Evolutionary conservation across 2,113 vertebrate genomes (phyloP).

Genomic region (Toxotes chatareus): DNA sequence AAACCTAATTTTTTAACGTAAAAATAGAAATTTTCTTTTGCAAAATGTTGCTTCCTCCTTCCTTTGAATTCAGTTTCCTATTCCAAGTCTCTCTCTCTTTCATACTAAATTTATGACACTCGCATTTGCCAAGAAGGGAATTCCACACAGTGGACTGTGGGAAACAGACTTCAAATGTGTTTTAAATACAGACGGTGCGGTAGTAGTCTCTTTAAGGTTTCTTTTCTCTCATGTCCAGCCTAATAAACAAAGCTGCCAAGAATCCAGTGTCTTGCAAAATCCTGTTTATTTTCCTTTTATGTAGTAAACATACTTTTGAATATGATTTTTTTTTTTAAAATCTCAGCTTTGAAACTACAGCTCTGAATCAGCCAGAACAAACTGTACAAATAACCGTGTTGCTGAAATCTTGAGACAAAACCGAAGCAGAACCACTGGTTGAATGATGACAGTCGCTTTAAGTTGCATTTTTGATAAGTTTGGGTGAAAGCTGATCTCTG

Average conservation of each 20-base stretch:
- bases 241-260: constrained; percentile 62
- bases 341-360: not conserved
- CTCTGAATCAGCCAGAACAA: not conserved
- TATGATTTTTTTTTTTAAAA: not conserved
- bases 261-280: not conserved
- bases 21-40: constrained; percentile 9
- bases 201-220: constrained; percentile 32
- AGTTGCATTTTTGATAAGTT: not conserved
- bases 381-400: not conserved
- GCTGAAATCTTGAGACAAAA: accelerated
- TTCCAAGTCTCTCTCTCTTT: constrained; percentile 11
- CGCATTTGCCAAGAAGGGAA: constrained; percentile 54
- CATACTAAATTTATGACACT: constrained; percentile 48
- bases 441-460: not conserved
- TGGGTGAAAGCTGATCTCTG: too few species aligned
- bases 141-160: constrained; percentile 58
- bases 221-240: constrained; percentile 43
- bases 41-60: constrained; percentile 4
- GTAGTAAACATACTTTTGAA: constrained; percentile 2
- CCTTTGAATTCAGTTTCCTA: constrained; percentile 23
- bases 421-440: not conserved
- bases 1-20: not conserved
- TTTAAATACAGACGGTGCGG: constrained; percentile 49
- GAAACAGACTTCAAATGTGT: constrained; percentile 55
- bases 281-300: constrained; percentile 27